Evolutionary conservation across 2,113 vertebrate genomes (phyloP), one percentile per base, ranked within the genome.

Genomic region (Crotophaga sulcirostris): DNA sequence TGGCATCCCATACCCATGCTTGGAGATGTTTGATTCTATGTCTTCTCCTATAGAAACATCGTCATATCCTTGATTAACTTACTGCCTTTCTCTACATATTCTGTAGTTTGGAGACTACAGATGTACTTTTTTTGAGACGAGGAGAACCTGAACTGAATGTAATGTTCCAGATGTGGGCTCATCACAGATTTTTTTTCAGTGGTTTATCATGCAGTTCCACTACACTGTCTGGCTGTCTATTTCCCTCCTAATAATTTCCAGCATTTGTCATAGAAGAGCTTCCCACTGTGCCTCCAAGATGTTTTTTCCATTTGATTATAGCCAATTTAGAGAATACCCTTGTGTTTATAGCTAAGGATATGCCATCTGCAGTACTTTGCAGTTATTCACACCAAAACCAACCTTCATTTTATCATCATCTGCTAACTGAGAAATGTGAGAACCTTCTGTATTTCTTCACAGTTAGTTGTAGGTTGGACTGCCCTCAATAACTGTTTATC

Each of bases 371-470:
- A 91, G 66, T 84, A 75, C 81, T 89, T 36, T 5, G 23, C 40
- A 84, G 77, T 91, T 94, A 89, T 89, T 95, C 74, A 84, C 33
- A 87, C 84, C 54, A 87, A 91, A 70, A 58, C 4, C 45, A 89
- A 80, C 49, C n/a, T 90, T 92, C 25, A 38, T 72, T 89, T 70
- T 59, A 74, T 49, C 59, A 82, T 94, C 70, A 84, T 87, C 64
- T 94, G 77, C 44, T 64, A 74, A 33, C 42, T 70, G 34, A 81
- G 38, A 91, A 91, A 89, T 84, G 29, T 72, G 69, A 94, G 69
- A 91, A 78, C 17, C 66, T 87, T 91, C 60, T 87, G 60, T 78
- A 79, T 89, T 74, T 91, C 87, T 82, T 87, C 84, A 74, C 42
- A 87, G 38, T 42, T 63, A 87, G 38, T 42, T 84, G 38, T 42